phyloP scores from a whole-genome alignment of 37 sponge, comb jelly and placozoan genomes.

The Chondrosia reniformis region DNA sequence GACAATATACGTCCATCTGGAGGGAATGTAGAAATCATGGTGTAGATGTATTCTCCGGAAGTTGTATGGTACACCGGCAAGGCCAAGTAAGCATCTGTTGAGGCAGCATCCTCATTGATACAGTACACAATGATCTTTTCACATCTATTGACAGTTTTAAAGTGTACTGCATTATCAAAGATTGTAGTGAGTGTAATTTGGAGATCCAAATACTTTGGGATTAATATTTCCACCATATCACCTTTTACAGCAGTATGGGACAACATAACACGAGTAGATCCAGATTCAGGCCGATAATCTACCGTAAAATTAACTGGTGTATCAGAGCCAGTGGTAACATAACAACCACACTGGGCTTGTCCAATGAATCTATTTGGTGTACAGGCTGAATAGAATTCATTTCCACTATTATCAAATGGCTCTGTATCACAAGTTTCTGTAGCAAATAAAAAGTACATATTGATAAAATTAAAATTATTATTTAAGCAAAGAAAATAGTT shows the following conservation, averaged over 20 bases:
- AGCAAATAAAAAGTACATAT: too few species aligned
- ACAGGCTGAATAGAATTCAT: constrained; percentile 18
- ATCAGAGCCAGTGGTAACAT: constrained; percentile 13
- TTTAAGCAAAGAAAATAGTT: too few species aligned
- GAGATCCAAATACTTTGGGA: too few species aligned
- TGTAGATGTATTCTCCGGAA: background rate
- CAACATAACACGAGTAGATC: background rate
- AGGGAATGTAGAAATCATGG: background rate
- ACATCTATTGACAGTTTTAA: background rate
- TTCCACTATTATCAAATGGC: background rate
- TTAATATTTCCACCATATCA: background rate
- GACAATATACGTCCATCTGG: background rate
- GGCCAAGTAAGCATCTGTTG: constrained; percentile 41
- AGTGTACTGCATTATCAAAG: background rate
- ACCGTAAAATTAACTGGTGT: background rate
- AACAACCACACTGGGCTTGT: background rate
- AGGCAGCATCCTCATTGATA: constrained; percentile 26
- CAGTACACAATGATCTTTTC: constrained; percentile 13
- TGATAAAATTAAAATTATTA: too few species aligned
- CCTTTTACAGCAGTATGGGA: constrained; percentile 2
- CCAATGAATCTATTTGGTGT: background rate
- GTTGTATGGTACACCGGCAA: constrained; percentile 9
- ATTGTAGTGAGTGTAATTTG: background rate
- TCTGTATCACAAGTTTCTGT: too few species aligned
- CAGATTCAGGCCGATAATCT: background rate